Evolutionary conservation across 2,888 invertebrate species (phyloP).

Genomic region (Drosophila seclusa): DNA sequence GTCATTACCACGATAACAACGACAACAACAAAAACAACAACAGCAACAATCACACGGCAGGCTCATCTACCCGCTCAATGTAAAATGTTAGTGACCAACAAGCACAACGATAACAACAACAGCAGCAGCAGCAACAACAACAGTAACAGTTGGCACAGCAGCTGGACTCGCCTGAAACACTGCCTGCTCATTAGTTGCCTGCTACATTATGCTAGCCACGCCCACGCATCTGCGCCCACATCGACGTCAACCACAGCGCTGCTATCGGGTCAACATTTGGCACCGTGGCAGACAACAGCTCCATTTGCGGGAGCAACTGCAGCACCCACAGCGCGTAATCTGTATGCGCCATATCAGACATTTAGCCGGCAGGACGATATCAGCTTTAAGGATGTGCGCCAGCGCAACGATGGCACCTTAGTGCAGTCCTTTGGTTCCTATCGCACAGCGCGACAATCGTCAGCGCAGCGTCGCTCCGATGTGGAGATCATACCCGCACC

Average conservation of each 20-base stretch:
- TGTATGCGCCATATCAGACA: conserved; percentile 84
- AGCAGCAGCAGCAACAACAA: conserved; percentile 49
- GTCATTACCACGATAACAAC: conserved; percentile 69
- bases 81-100: conserved; percentile 85
- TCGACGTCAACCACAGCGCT: conserved; percentile 62
- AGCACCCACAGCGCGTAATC: conserved; percentile 81
- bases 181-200: conserved; percentile 47
- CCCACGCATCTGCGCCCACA: conserved; percentile 33
- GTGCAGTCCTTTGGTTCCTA: conserved; percentile 83
- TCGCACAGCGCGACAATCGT: conserved; percentile 68
- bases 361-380: conserved; percentile 83
- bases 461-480: conserved; percentile 78
- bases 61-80: conserved; percentile 77
- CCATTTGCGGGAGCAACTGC: conserved; percentile 43
- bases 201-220: conserved; percentile 40
- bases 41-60: conserved; percentile 17
- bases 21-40: conserved; percentile 43
- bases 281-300: conserved; percentile 70
- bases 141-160: conserved; percentile 33
- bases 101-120: conserved; percentile 64
- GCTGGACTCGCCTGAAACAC: conserved; percentile 35
- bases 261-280: conserved; percentile 61
- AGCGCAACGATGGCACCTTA: conserved; percentile 81
- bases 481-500: conserved; percentile 78
- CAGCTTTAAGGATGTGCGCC: conserved; percentile 80